phyloP scores from a whole-genome alignment of 92 coral and sea anemone genomes.

The Palythoa grandis region DNA sequence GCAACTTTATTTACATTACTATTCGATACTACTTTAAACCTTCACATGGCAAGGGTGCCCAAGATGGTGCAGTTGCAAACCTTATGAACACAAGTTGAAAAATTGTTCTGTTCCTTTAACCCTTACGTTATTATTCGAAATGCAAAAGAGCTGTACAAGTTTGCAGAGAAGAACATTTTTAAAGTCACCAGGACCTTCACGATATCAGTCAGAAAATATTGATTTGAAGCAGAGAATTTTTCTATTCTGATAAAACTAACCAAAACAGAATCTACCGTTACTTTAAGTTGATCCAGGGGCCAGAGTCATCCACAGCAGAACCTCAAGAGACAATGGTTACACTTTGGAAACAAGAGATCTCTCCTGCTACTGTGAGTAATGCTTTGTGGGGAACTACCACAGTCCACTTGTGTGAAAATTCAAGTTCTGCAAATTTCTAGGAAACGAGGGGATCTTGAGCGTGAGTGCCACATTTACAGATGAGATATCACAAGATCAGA shows the following conservation, averaged over 20 bases:
- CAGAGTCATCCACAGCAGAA: constrained; percentile 19
- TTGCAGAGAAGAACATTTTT: constrained; percentile 39
- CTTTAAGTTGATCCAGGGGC: neutral
- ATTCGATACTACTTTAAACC: neutral
- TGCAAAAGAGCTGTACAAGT: constrained; percentile 55
- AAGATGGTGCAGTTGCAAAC: constrained; percentile 5
- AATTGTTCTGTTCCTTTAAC: neutral
- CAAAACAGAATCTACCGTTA: neutral
- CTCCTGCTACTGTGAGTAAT: constrained; percentile 25
- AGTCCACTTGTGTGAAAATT: neutral
- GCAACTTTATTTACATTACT: neutral
- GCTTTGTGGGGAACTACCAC: constrained; percentile 15
- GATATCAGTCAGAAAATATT: constrained; percentile 58
- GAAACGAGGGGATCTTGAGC: constrained; percentile 29
- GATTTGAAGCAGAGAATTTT: constrained; percentile 14
- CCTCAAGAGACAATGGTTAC: constrained; percentile 27
- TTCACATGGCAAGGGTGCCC: neutral
- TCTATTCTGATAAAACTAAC: neutral
- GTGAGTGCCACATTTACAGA: neutral
- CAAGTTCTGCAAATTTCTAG: constrained; percentile 7
- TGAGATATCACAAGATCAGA: constrained; percentile 23
- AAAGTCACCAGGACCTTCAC: constrained; percentile 44
- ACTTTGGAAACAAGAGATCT: constrained; percentile 37
- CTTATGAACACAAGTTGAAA: neutral
- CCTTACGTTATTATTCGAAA: constrained; percentile 55